Conservation (phyloP, 2,797 vertebrate species). For the Rhadinocentrus ornatus region DNA sequence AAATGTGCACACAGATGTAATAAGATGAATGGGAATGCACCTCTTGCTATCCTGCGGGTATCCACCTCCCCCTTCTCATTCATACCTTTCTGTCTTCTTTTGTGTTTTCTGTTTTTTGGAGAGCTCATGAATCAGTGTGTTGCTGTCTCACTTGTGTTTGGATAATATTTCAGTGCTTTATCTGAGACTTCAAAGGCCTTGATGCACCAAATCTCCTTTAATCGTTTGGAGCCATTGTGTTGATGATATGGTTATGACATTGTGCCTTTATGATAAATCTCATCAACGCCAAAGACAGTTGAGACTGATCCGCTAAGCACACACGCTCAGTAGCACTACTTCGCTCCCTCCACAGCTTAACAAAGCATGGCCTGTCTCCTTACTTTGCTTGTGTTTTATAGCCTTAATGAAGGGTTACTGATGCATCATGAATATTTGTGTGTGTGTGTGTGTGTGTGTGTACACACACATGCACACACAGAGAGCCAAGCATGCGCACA, state of each 20-base stretch:
- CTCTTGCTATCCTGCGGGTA: constrained; percentile 28
- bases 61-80: constrained; percentile 49
- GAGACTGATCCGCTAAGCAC: constrained; percentile 76
- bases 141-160: constrained; percentile 52
- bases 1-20: constrained; percentile 21
- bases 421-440: constrained; percentile 22
- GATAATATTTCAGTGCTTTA: constrained; percentile 71
- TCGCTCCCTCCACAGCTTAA: constrained; percentile 70
- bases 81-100: constrained; percentile 39
- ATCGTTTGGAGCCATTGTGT: constrained; percentile 77
- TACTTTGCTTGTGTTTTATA: constrained; percentile 72
- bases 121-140: constrained; percentile 34
- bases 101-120: constrained; percentile 18
- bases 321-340: constrained; percentile 74
- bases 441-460: constrained; percentile 20
- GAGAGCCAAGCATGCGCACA: constrained; percentile 45
- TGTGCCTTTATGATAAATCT: constrained; percentile 77
- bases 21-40: constrained; percentile 47
- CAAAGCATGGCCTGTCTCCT: constrained; percentile 78
- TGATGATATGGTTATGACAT: constrained; percentile 78
- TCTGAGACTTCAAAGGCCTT: constrained; percentile 76
- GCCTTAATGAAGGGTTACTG: constrained; percentile 79
- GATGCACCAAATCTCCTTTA: constrained; percentile 75
- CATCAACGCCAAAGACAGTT: constrained; percentile 76
- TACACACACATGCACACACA: constrained; percentile 18